phyloP scores from a whole-genome alignment of 2,888 invertebrate genomes.

The Eupithecia dodoneata region DNA sequence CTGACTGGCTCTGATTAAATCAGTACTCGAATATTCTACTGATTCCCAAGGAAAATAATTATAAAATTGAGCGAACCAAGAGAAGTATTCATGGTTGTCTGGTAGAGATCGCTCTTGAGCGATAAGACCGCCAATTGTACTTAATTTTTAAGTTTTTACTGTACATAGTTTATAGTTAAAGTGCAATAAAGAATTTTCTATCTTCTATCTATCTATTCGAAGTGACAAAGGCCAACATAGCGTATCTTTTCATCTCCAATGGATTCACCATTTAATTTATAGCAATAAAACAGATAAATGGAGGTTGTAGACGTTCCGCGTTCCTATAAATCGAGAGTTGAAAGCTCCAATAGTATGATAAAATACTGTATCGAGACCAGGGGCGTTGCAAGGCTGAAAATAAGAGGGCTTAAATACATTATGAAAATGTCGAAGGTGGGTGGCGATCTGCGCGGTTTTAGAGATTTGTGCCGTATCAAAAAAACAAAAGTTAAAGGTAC shows the following conservation, averaged over 20 bases:
- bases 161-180: too few relatives aligned
- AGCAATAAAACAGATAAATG: slow-evolving; percentile 80
- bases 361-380: slow-evolving; percentile 39
- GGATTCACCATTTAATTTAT: slow-evolving; percentile 79
- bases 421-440: background rate
- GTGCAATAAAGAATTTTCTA: too few relatives aligned
- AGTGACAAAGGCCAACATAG: slow-evolving; percentile 50
- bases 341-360: slow-evolving; percentile 55
- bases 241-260: slow-evolving; percentile 78
- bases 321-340: slow-evolving; percentile 65
- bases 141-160: too few relatives aligned
- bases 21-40: background rate
- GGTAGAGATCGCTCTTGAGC: too few relatives aligned
- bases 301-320: slow-evolving; percentile 74
- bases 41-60: background rate
- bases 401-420: background rate
- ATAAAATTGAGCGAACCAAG: background rate
- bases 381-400: slow-evolving; percentile 1
- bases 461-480: background rate
- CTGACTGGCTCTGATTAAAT: background rate
- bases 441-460: background rate
- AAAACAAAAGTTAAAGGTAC: background rate
- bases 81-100: too few relatives aligned
- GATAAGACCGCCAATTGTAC: too few relatives aligned
- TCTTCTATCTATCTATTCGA: too few relatives aligned